Base-by-base conservation (phyloP, 2,888 invertebrate genomes). In the Parnassius glacialis region DNA sequence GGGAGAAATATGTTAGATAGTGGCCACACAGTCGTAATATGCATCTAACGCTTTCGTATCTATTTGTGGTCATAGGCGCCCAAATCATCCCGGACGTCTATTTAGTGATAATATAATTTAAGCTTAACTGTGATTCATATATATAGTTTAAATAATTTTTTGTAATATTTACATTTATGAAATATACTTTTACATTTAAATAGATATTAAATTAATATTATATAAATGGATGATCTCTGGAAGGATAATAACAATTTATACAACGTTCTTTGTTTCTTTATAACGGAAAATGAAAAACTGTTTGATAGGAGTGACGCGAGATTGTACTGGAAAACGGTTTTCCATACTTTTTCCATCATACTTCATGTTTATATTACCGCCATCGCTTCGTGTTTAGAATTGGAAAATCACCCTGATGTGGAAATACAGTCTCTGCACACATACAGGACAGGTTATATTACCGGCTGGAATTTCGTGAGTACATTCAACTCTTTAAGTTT, bases 381-480 rank as follows among this genome's bases (percentile, higher is more conserved):
- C 2, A 80, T 73, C n/a, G 82, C 83, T 0, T 59, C 68, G 0
- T 67, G 71, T 1, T 34, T 83, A 1, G 72, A 81, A 10, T 56
- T 88, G n/a, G 65, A 64, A 0, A 61, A 48, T 0, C 75, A 76
- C 60, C 43, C 65, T 0, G 59, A 72, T 1, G 50, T 68, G 0
- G 73, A 83, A 10, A 65, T 90, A 5, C 72, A 68, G n/a, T 77
- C 74, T n/a, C 47, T 89, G 3, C 78, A 80, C 9, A 77, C 70
- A 3, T 87, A 64, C 52, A 69, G 78, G 1, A 59, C 67, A 10
- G 86, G 74, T 2, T 85, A 80, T 48, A 61, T 89, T 0, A 90
- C 88, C 13, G 88, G 88, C 10, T 90, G 89, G 89, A 88, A 84
- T 74, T 84, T 88, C 68, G 89, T 90, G 54, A 90, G 89, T 89